These are phyloP conservation scores for Aeoliscus strigatus DNA, from an alignment of 2,797 vertebrate species.

Conservation along the genomic window DNA sequence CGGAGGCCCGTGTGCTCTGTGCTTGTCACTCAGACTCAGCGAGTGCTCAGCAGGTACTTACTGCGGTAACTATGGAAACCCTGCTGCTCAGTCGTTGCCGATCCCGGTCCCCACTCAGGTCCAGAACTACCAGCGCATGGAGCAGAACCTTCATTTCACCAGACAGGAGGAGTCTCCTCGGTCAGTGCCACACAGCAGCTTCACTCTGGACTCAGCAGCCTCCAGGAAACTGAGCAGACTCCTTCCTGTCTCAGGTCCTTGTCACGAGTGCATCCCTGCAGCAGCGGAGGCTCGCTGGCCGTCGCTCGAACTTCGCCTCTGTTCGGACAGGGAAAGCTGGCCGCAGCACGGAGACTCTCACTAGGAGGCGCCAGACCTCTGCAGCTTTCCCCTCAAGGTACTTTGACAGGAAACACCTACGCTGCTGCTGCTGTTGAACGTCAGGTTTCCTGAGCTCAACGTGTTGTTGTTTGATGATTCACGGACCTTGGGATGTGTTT, in stretches of 20 bases:
- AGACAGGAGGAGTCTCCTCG: constrained; percentile 76
- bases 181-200: constrained; percentile 65
- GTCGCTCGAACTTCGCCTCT: constrained; percentile 79
- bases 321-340: constrained; percentile 67
- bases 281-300: constrained; percentile 80
- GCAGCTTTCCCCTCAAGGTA: constrained; percentile 87
- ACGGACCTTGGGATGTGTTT: too few species aligned
- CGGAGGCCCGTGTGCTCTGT: too few species aligned
- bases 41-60: constrained; percentile 78
- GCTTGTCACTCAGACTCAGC: constrained; percentile 74
- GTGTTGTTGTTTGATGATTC: too few species aligned
- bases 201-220: background rate
- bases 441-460: too few species aligned
- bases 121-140: constrained; percentile 93
- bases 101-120: constrained; percentile 95
- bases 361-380: constrained; percentile 84
- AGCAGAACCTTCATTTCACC: constrained; percentile 87
- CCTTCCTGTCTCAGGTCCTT: constrained; percentile 70
- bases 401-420: too few species aligned
- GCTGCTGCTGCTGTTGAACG: too few species aligned
- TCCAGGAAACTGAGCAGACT: too few species aligned
- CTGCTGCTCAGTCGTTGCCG: constrained; percentile 84
- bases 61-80: constrained; percentile 65
- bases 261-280: constrained; percentile 74
- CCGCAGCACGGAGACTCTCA: constrained; percentile 80